Percentiles rank a stretch among this genome's conserved stretches.
Evolutionary conservation across 1,140 invertebrate genomes (phyloP).

Genomic region (Drosophila punjabiensis): DNA sequence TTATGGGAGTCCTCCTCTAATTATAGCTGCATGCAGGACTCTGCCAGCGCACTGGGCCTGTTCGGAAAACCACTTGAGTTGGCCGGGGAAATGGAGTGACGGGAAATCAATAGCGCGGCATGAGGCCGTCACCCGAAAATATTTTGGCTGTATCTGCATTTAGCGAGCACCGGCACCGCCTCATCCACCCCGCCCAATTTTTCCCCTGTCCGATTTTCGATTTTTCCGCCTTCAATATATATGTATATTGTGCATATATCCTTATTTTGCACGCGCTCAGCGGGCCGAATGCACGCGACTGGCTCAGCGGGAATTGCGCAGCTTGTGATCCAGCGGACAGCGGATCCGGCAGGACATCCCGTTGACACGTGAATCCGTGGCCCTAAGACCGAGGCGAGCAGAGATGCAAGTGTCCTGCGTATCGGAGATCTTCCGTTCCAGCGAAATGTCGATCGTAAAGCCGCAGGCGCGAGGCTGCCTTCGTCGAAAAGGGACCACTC

Average conservation of each 20-base stretch:
- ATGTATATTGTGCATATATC: too few species aligned
- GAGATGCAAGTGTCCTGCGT: slow-evolving; percentile 9
- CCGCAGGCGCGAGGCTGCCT: slow-evolving; percentile 58
- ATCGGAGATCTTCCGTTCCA: slow-evolving; percentile 50
- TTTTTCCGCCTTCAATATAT: slow-evolving; percentile 30
- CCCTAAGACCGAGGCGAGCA: background rate
- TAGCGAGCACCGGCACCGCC: slow-evolving; percentile 29
- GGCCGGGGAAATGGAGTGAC: slow-evolving; percentile 32
- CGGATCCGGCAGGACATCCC: slow-evolving; percentile 32
- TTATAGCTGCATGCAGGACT: slow-evolving; percentile 10
- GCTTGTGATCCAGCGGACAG: slow-evolving; percentile 29
- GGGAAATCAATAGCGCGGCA: slow-evolving; percentile 66
- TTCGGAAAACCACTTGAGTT: slow-evolving; percentile 37
- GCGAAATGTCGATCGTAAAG: slow-evolving; percentile 69
- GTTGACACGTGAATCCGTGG: slow-evolving; percentile 23
- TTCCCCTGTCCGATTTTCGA: slow-evolving; percentile 8
- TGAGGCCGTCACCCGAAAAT: slow-evolving; percentile 14
- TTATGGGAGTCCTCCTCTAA: slow-evolving; percentile 2
- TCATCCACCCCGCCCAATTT: background rate
- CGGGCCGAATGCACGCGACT: slow-evolving; percentile 65
- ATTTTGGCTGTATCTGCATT: slow-evolving; percentile 23
- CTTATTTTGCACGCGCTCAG: slow-evolving; percentile 45
- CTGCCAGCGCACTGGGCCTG: background rate
- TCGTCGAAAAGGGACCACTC: slow-evolving; percentile 45
- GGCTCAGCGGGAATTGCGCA: slow-evolving; percentile 47